Conservation (phyloP, 1,140 invertebrate species). For the Gyrodactylus salaris region DNA sequence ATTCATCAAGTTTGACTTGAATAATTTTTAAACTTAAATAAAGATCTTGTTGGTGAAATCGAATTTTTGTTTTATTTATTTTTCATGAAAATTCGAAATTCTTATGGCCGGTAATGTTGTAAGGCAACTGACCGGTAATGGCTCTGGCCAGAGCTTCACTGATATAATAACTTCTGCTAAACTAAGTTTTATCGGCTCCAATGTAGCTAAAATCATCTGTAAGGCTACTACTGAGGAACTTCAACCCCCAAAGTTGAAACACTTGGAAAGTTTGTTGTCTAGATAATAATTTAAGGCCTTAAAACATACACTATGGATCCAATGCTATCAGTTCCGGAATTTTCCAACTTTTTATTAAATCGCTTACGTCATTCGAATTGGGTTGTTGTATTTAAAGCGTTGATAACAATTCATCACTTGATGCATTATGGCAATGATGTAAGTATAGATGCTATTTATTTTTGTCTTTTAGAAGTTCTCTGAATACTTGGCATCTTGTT, state of each 20-base stretch:
- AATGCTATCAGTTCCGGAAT: constrained; percentile 37
- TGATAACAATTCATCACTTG: constrained; percentile 88
- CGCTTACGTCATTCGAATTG: constrained; percentile 80
- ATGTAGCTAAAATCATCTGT: constrained; percentile 76
- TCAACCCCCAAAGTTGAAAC: constrained; percentile 89
- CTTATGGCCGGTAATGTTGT: background rate
- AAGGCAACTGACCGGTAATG: background rate
- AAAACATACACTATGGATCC: constrained; percentile 16
- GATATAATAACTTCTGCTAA: constrained; percentile 63
- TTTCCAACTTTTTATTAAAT: constrained; percentile 87
- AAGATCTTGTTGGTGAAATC: too few relatives aligned
- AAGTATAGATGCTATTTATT: background rate
- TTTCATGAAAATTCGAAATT: too few relatives aligned
- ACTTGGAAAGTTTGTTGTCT: constrained; percentile 68
- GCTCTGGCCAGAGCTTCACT: constrained; percentile 49
- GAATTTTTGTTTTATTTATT: too few relatives aligned
- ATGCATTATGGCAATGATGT: constrained; percentile 89
- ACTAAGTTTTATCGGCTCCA: constrained; percentile 75
- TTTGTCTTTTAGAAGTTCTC: constrained; percentile 73
- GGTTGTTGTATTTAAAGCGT: constrained; percentile 89
- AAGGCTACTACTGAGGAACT: constrained; percentile 92
- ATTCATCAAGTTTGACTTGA: too few relatives aligned
- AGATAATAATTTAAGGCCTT: background rate
- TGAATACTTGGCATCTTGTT: constrained; percentile 91
- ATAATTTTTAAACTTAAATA: too few relatives aligned